These are phyloP conservation scores for Drosophila trichaetosa DNA, from an alignment of 2,888 invertebrate species.

Conservation along the genomic window DNA sequence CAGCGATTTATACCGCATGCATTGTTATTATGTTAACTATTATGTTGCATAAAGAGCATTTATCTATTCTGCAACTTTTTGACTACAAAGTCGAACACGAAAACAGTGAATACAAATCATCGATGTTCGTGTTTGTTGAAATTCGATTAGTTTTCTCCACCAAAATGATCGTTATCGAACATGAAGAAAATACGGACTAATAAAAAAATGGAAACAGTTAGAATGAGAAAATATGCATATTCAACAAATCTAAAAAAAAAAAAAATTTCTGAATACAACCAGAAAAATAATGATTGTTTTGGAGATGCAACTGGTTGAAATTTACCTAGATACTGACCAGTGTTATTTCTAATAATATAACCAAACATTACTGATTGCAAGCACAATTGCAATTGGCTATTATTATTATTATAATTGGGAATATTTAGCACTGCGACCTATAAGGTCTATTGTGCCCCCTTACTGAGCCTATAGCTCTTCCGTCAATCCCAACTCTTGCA, in stretches of 20 bases:
- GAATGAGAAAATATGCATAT: background rate
- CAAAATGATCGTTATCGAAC: constrained; percentile 8
- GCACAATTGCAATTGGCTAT: background rate
- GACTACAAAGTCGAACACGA: constrained; percentile 62
- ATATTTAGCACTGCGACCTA: no score
- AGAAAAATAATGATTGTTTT: background rate
- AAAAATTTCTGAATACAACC: background rate
- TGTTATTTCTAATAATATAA: background rate
- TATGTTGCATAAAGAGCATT: constrained; percentile 46
- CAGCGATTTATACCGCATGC: constrained; percentile 15
- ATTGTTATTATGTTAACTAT: constrained; percentile 32
- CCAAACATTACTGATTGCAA: background rate
- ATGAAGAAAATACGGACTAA: background rate
- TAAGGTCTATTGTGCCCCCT: no score
- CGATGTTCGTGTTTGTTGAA: constrained; percentile 29
- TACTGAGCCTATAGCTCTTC: no score
- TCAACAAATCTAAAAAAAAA: background rate
- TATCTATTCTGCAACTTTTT: constrained; percentile 48
- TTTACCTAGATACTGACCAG: background rate
- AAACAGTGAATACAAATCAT: constrained; percentile 44
- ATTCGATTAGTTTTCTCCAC: background rate
- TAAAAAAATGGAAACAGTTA: background rate
- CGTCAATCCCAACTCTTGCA: no score
- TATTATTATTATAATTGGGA: no score
- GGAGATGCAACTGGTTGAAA: background rate